Conservation (phyloP, 2,888 invertebrate species). For the Chouioia cunea region DNA sequence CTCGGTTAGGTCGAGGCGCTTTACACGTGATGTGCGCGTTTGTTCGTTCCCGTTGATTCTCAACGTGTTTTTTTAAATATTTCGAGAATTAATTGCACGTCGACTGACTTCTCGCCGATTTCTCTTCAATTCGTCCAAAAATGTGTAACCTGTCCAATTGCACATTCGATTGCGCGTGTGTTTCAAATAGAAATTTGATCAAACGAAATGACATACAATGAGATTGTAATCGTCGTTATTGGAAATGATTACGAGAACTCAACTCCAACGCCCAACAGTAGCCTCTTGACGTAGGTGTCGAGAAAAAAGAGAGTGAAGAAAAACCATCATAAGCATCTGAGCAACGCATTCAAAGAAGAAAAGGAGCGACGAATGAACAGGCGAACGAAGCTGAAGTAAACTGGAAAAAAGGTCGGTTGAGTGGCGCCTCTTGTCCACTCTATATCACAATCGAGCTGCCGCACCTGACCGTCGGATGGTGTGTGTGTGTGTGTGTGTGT, state of each 20-base stretch:
- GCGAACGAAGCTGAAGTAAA: conserved; percentile 21
- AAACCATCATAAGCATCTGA: conserved; percentile 2
- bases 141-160: not conserved
- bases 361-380: conserved; percentile 21
- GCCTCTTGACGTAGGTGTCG: not conserved
- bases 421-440: conserved; percentile 55
- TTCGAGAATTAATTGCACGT: conserved; percentile 21
- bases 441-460: conserved; percentile 66
- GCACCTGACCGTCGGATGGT: conserved; percentile 38
- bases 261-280: too few relatives aligned
- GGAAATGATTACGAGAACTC: too few relatives aligned
- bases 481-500: conserved; percentile 15
- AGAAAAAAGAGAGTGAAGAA: conserved; percentile 25
- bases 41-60: conserved; percentile 15
- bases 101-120: conserved; percentile 13
- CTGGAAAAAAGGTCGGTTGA: conserved; percentile 41
- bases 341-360: conserved; percentile 2
- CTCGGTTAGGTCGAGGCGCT: not conserved
- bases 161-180: too few relatives aligned
- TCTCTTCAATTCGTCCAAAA: conserved; percentile 12
- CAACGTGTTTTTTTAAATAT: not conserved
- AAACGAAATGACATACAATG: too few relatives aligned
- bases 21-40: not conserved
- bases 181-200: too few relatives aligned
- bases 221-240: too few relatives aligned